Evolutionary conservation across 1,140 invertebrate genomes (phyloP), one percentile per base, ranked within the genome.

Genomic region (Zaprionus davidi): DNA sequence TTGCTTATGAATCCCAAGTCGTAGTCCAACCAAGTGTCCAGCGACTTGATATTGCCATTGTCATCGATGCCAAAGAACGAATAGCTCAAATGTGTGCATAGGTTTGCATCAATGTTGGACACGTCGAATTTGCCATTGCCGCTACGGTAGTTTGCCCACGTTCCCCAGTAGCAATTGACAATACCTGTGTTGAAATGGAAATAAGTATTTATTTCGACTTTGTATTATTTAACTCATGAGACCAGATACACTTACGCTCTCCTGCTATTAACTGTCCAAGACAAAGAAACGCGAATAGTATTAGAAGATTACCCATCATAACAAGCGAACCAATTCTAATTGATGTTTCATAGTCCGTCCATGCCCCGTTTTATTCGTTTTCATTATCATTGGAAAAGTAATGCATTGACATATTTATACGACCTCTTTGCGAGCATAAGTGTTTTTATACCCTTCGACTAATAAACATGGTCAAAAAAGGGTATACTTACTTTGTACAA

Each of bases 21-120:
- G 36, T 90, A 84, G 46, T 88, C 84, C 53, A 88, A 31, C 84
- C 84, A 88, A 5, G 76, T 78, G 41, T 88, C 84, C 65, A 88
- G 58, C 1, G 84, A 81, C 7, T 46, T 75, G 4, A 95, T 93
- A 0, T 83, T 82, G 2, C 94, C 94, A 71, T 93, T 86, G 5
- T 92, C 77, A 17, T 93, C 92, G 11, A 96, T 92, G 4, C 96
- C 96, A 34, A 95, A 94, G 86, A 97, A 97, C 1, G 94, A 90
- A 79, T 96, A 97, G 51, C 96, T 94, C 56, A 96, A 74, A 91
- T 97, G 96, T 2, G 96, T 96, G 85, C 96, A 97, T 0, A 96
- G 91, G 13, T 91, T 76, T 1, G 96, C 92, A 78, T 97, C 94
- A 15, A 97, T 95, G 72, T 96, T 78, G 53, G 94, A 94, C 0